Evolutionary conservation across 1,140 invertebrate genomes (phyloP).

Genomic region (Pogonus chalceus): DNA sequence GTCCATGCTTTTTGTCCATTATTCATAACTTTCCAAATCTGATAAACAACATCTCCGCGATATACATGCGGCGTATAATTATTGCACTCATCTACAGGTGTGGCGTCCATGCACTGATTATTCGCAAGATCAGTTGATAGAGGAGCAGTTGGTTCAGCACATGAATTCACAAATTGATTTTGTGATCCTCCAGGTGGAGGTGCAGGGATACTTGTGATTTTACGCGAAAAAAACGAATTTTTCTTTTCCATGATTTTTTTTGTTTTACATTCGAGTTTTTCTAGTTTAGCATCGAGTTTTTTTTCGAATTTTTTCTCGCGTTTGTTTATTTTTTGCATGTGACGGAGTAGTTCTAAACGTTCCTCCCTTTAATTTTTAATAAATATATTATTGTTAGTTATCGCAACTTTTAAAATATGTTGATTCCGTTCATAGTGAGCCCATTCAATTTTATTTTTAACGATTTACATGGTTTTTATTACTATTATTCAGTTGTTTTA

Average conservation of each 20-base stretch:
- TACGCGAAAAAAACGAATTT: neutral
- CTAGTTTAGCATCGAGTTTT: slow-evolving; percentile 30
- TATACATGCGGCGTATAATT: slow-evolving; percentile 21
- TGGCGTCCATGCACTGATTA: slow-evolving; percentile 26
- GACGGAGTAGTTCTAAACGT: neutral
- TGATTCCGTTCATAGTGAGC: no score
- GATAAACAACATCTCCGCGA: slow-evolving; percentile 29
- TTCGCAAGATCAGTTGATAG: slow-evolving; percentile 3
- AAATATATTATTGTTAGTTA: no score
- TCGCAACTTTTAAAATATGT: no score
- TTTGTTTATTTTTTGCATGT: slow-evolving; percentile 2
- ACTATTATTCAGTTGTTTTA: no score
- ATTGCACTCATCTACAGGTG: slow-evolving; percentile 18
- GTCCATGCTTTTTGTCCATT: slow-evolving; percentile 28
- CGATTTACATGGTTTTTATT: no score
- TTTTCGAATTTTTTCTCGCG: slow-evolving; percentile 25
- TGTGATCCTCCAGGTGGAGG: slow-evolving; percentile 16
- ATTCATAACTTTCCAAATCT: slow-evolving; percentile 33
- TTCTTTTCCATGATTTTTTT: slow-evolving; percentile 32
- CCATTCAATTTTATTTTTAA: no score
- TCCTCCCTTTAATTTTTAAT: neutral
- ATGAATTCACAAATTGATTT: neutral
- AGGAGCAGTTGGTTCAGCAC: neutral
- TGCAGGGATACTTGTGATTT: slow-evolving; percentile 23
- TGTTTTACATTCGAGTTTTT: slow-evolving; percentile 33